Evolutionary conservation across 2,113 vertebrate genomes (phyloP).

Genomic region (Nasalis larvatus): DNA sequence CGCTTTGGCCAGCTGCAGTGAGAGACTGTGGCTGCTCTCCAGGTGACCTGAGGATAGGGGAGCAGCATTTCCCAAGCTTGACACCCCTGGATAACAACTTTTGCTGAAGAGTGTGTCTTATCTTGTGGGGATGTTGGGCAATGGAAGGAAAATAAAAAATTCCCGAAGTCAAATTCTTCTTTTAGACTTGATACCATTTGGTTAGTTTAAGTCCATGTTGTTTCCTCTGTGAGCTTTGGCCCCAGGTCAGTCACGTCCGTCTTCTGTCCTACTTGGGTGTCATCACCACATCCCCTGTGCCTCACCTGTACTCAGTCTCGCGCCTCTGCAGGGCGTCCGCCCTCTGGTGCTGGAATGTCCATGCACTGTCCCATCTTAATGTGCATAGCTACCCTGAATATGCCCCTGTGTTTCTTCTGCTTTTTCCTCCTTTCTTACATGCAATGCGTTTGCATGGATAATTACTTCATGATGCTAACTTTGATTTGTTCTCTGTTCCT

Average conservation of each 20-base stretch:
- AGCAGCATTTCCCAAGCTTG: neutral
- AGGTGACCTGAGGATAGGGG: neutral
- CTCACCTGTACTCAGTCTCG: accelerated
- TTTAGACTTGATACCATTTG: neutral
- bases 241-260: neutral
- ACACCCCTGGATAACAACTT: neutral
- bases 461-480: neutral
- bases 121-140: neutral
- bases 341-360: neutral
- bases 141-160: neutral
- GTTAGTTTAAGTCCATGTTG: neutral
- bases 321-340: accelerated
- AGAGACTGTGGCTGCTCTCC: neutral
- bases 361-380: accelerated
- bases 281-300: accelerated
- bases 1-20: neutral
- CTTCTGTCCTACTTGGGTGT: neutral
- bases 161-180: neutral
- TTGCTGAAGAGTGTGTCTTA: neutral
- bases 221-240: neutral
- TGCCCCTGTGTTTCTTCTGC: accelerated
- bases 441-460: accelerated
- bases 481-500: neutral
- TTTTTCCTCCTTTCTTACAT: too few species aligned
- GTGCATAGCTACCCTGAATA: accelerated